Conservation (phyloP, 2,888 invertebrate genomes). For the Pherbina coryleti region DNA sequence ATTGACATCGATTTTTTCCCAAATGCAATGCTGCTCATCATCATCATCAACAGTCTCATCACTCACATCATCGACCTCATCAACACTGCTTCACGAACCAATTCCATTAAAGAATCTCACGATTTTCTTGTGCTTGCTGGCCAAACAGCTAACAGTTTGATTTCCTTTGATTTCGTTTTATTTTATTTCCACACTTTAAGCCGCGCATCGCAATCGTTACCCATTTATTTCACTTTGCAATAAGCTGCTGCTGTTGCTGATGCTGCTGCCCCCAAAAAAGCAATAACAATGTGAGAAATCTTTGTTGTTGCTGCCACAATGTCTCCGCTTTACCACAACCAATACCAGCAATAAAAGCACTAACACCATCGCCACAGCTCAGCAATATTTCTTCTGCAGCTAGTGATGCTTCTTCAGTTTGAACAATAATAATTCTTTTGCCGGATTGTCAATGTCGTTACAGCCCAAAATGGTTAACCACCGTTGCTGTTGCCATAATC, state of each 20-base stretch:
- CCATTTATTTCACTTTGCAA: slow-evolving; percentile 56
- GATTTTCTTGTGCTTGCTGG: slow-evolving; percentile 50
- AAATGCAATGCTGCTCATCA: background rate
- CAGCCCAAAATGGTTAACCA: slow-evolving; percentile 21
- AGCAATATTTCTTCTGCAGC: background rate
- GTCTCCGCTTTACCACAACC: slow-evolving; percentile 6
- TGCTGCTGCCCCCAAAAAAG: slow-evolving; percentile 21
- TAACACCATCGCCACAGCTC: background rate
- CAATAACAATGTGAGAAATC: slow-evolving; percentile 40
- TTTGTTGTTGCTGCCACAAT: slow-evolving; percentile 2
- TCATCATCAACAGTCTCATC: slow-evolving; percentile 46
- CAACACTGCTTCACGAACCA: slow-evolving; percentile 56
- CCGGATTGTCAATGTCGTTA: slow-evolving; percentile 31
- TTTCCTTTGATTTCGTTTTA: slow-evolving; percentile 9
- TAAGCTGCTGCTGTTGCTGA: slow-evolving; percentile 21
- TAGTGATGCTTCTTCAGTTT: background rate
- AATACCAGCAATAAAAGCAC: background rate
- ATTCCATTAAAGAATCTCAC: slow-evolving; percentile 58
- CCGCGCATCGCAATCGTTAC: slow-evolving; percentile 49
- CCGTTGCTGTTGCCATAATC: slow-evolving; percentile 31
- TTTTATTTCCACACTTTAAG: slow-evolving; percentile 25
- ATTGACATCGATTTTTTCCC: slow-evolving; percentile 27
- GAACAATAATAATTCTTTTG: slow-evolving; percentile 27
- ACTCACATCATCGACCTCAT: slow-evolving; percentile 56
- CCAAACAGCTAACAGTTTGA: slow-evolving; percentile 22